Evolutionary conservation across 1,140 invertebrate genomes (phyloP), one percentile per base, ranked within the genome.

Genomic region (Eurosta solidaginis): DNA sequence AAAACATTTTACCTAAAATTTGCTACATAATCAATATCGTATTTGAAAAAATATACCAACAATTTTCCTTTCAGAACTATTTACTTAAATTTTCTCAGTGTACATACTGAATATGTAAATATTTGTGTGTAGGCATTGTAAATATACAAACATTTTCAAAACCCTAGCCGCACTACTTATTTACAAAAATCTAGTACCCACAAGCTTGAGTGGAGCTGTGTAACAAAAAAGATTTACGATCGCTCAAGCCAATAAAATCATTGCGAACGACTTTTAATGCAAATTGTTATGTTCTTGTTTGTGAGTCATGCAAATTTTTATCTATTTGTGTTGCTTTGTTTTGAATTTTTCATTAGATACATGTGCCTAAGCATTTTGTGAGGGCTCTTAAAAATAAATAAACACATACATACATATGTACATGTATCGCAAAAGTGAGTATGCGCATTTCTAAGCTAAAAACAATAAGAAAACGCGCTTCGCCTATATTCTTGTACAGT

Each of bases 221-320:
- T 78, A 68, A 68, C 59, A 68, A 68, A 45, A 78, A 52, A 85
- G 84, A 85, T 85, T 85, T 85, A 85, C 83, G 83, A 84, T 82
- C 83, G 82, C 79, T 81, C 80, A 83, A 81, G 84, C 83, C 84
- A 85, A 85, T 85, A 85, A 85, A 85, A 85, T 85, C 83, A 85
- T 85, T 85, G 84, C 84, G 79, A 84, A 81, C 80, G 83, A 85
- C 84, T 84, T 85, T 85, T 84, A 83, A 85, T 85, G 84, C 82
- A 85, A 85, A 85, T 85, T 81, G 81, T 82, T 85, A 82, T 76
- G 74, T 80, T 78, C 82, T 74, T 79, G 73, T 77, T 80, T 79
- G 40, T 68, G 59, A 68, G 33, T 68, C 59, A 68, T 68, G 22
- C 59, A 33, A 20, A 63, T 63, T 29, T 54, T 14, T 63, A 4